Evolutionary conservation across 1,140 invertebrate species (phyloP).

Genomic region (Rhynchophorus ferrugineus): DNA sequence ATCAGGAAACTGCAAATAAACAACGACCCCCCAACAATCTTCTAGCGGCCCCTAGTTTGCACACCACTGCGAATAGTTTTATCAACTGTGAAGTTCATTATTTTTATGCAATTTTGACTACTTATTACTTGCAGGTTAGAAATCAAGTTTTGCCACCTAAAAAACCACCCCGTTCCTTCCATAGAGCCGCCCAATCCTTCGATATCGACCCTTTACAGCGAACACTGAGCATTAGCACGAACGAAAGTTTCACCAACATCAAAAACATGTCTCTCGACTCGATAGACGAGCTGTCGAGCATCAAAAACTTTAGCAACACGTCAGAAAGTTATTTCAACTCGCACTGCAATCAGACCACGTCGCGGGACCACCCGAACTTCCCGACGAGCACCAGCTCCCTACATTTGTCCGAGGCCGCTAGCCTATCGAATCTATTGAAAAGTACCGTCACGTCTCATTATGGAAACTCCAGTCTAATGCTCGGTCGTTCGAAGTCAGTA

Average conservation of each 20-base stretch:
- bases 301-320: conserved; percentile 32
- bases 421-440: conserved; percentile 3
- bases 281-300: conserved; percentile 36
- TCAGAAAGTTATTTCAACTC: conserved; percentile 38
- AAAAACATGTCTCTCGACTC: conserved; percentile 38
- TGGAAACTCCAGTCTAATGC: conserved; percentile 21
- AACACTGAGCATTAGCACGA: conserved; percentile 32
- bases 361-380: conserved; percentile 5
- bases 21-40: no score
- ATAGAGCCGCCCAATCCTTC: conserved; percentile 21
- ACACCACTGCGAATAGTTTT: no score
- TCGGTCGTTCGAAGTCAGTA: conserved; percentile 34
- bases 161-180: conserved; percentile 41
- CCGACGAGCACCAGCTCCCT: conserved; percentile 11
- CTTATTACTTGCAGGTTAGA: conserved; percentile 10
- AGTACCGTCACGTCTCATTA: conserved; percentile 4
- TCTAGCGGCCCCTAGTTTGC: no score
- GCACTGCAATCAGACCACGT: conserved; percentile 32
- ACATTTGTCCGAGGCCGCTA: conserved; percentile 8
- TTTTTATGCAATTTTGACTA: no score
- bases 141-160: conserved; percentile 30
- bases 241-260: conserved; percentile 38
- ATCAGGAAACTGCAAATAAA: no score
- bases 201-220: conserved; percentile 23
- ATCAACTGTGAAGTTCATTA: no score